phyloP scores from a whole-genome alignment of 2,888 invertebrate species.

The Timema podura region DNA sequence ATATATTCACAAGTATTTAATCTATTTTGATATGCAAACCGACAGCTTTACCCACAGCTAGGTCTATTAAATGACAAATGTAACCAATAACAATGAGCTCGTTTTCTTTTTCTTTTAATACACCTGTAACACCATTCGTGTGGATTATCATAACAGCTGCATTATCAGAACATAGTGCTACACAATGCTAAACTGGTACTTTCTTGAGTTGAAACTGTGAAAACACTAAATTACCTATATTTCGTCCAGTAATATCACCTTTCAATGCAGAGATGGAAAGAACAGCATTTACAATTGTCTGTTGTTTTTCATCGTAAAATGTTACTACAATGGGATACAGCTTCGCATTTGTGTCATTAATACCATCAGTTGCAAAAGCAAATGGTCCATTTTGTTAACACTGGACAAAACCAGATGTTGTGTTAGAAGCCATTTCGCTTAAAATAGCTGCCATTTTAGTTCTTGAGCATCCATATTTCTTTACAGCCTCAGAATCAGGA shows the following conservation, averaged over 20 bases:
- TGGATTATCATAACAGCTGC: neutral
- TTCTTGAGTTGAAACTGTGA: neutral
- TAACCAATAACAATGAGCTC: neutral
- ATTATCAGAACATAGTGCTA: neutral
- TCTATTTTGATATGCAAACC: slow-evolving; percentile 33
- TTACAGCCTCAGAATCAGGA: neutral
- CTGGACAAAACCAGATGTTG: neutral
- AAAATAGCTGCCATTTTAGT: neutral
- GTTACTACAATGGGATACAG: neutral
- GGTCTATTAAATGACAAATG: neutral
- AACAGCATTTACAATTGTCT: neutral
- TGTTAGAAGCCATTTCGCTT: neutral
- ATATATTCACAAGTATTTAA: slow-evolving; percentile 35
- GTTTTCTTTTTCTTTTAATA: neutral
- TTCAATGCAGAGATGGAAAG: neutral
- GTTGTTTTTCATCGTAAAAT: too few relatives aligned
- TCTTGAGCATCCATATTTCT: slow-evolving; percentile 2
- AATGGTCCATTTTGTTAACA: neutral
- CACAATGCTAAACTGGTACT: neutral
- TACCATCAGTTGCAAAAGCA: neutral
- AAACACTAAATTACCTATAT: neutral
- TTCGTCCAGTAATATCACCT: neutral
- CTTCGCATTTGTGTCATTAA: neutral
- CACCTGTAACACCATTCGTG: neutral
- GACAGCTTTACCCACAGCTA: neutral